A percentile compares a stretch with the other conserved stretches of the same genome.
phyloP scores from a whole-genome alignment of 2,113 vertebrate genomes.

The Gobio gobio region DNA sequence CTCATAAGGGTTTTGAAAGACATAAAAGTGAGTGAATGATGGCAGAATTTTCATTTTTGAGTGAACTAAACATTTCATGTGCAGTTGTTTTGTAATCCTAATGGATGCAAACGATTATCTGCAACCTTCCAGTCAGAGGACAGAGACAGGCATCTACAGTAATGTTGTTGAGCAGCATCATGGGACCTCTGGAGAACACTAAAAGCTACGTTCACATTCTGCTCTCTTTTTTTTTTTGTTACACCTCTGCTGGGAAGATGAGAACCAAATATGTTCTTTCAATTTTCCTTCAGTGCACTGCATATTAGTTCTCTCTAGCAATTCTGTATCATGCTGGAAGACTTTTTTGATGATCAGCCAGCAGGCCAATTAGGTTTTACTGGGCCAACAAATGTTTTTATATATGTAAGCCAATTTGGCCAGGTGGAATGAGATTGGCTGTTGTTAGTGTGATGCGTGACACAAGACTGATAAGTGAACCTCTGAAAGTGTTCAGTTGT shows the following conservation, averaged over 20 bases:
- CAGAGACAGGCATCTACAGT: background rate
- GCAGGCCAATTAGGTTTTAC: constrained; percentile 22
- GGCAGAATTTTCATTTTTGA: background rate
- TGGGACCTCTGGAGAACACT: background rate
- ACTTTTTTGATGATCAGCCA: constrained; percentile 30
- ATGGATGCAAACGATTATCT: background rate
- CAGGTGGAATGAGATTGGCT: background rate
- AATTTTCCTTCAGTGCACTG: background rate
- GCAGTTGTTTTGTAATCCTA: constrained; percentile 21
- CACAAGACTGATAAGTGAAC: background rate
- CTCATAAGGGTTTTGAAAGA: background rate
- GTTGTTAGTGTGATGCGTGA: background rate
- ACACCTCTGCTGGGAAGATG: background rate
- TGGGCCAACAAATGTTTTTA: constrained; percentile 7
- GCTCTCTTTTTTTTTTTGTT: constrained; percentile 1
- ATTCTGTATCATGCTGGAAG: background rate
- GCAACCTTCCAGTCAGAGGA: constrained; percentile 1
- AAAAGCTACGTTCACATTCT: constrained; percentile 6
- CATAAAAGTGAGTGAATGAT: background rate
- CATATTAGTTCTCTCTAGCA: background rate
- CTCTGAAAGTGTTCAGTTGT: constrained; percentile 11
- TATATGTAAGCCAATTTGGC: background rate
- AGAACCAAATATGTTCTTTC: background rate
- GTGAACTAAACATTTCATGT: background rate
- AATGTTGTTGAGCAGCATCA: background rate